phyloP scores from a whole-genome alignment of 2,888 invertebrate genomes.

The Elmis aenea region DNA sequence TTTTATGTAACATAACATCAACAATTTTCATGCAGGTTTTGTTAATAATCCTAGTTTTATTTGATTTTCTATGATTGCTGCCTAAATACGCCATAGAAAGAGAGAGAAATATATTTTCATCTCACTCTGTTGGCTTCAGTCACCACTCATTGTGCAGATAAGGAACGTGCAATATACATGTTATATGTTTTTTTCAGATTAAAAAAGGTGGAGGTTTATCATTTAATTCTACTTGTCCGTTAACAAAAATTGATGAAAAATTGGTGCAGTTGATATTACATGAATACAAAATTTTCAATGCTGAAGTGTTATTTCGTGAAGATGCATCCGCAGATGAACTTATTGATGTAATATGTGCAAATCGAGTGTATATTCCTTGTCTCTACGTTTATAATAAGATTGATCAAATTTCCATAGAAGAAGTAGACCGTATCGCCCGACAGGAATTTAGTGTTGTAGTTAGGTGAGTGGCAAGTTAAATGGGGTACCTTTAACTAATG shows the following conservation, averaged over 20 bases:
- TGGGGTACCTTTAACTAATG: too few species aligned
- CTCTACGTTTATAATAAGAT: slow-evolving; percentile 99
- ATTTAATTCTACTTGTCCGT: slow-evolving; percentile 91
- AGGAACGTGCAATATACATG: too few species aligned
- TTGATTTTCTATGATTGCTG: too few species aligned
- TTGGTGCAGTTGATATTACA: slow-evolving; percentile 97
- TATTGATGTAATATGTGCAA: slow-evolving; percentile 96
- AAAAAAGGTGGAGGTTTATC: slow-evolving; percentile 96
- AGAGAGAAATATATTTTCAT: too few species aligned
- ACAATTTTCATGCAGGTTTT: too few species aligned
- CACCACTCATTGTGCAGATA: too few species aligned
- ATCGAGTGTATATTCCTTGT: slow-evolving; percentile 94
- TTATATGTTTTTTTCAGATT: slow-evolving; percentile 58
- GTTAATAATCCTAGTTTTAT: too few species aligned
- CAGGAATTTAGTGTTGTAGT: slow-evolving; percentile 87
- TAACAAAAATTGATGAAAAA: slow-evolving; percentile 93
- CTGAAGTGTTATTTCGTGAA: slow-evolving; percentile 92
- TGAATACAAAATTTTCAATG: slow-evolving; percentile 97
- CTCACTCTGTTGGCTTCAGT: too few species aligned
- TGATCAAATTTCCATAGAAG: slow-evolving; percentile 98
- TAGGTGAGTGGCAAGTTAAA: slow-evolving; percentile 54
- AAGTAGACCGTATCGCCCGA: slow-evolving; percentile 90
- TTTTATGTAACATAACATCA: too few species aligned
- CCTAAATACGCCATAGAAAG: too few species aligned
- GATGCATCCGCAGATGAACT: slow-evolving; percentile 94